Evolutionary conservation across 37 sponge, comb jelly and placozoan genomes (phyloP).

Genomic region (Ianthella basta): DNA sequence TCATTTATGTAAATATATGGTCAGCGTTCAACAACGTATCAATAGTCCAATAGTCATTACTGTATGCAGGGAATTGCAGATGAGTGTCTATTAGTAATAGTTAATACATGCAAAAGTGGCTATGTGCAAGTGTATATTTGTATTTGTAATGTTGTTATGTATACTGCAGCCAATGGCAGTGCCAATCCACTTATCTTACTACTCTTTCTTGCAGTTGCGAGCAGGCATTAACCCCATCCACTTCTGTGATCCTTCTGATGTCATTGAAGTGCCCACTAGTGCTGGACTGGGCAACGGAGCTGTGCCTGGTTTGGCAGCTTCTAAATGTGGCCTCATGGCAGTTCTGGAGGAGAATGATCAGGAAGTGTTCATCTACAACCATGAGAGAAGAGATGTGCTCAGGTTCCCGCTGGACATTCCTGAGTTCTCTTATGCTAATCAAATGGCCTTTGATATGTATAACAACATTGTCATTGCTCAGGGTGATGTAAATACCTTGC

Average conservation of each 20-base stretch:
- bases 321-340: not conserved
- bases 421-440: slow-evolving; percentile 19
- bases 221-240: not conserved
- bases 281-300: not conserved
- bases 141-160: too few relatives aligned
- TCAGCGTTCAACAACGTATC: too few relatives aligned
- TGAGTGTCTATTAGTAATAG: too few relatives aligned
- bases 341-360: slow-evolving; percentile 5
- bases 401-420: not conserved
- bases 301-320: slow-evolving; percentile 1
- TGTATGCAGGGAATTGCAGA: too few relatives aligned
- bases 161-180: too few relatives aligned
- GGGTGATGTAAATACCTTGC: not conserved
- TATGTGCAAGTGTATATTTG: too few relatives aligned
- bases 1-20: too few relatives aligned
- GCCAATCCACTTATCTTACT: not conserved
- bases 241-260: not conserved
- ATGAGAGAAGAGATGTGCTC: not conserved
- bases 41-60: too few relatives aligned
- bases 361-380: not conserved
- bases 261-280: not conserved
- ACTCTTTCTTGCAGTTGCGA: not conserved
- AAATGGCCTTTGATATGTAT: not conserved
- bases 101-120: too few relatives aligned
- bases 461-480: not conserved